Percentiles rank a stretch among this genome's conserved stretches.
These are phyloP conservation scores for Parapristionchus giblindavisi DNA, from an alignment of 2,888 invertebrate species.

Conservation along the genomic window DNA sequence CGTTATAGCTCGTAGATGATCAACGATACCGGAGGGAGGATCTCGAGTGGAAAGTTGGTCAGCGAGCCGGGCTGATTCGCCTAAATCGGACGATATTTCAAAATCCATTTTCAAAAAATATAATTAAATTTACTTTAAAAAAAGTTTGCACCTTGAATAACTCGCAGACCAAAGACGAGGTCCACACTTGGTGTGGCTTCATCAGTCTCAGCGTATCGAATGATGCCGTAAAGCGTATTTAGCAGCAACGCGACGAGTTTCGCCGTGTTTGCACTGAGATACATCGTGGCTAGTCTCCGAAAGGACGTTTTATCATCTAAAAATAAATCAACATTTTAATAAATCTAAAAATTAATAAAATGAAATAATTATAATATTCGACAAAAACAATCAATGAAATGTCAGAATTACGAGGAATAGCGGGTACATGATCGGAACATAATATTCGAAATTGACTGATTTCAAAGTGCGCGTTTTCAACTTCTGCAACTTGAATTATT, in stretches of 20 bases:
- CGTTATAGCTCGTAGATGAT: not conserved
- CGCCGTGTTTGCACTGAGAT: slow-evolving; percentile 34
- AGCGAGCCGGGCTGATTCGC: slow-evolving; percentile 12
- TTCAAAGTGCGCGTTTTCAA: too few relatives aligned
- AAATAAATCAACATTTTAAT: not conserved
- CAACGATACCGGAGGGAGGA: not conserved
- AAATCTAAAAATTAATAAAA: slow-evolving; percentile 3
- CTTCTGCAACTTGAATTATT: too few relatives aligned
- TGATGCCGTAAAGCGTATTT: slow-evolving; percentile 19
- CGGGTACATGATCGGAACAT: not conserved
- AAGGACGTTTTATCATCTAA: not conserved
- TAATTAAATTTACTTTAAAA: not conserved
- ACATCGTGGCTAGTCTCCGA: slow-evolving; percentile 22
- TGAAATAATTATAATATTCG: not conserved
- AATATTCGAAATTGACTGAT: not conserved
- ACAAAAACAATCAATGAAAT: too few relatives aligned
- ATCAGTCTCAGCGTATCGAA: not conserved
- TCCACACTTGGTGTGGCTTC: slow-evolving; percentile 2
- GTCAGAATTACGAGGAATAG: not conserved
- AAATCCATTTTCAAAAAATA: not conserved
- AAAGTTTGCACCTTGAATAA: slow-evolving; percentile 24
- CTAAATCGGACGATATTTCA: not conserved
- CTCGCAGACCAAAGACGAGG: slow-evolving; percentile 32
- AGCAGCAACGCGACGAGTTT: slow-evolving; percentile 33
- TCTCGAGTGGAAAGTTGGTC: not conserved